Conservation (phyloP, 2,797 vertebrate species). For the Vipera ursinii region DNA sequence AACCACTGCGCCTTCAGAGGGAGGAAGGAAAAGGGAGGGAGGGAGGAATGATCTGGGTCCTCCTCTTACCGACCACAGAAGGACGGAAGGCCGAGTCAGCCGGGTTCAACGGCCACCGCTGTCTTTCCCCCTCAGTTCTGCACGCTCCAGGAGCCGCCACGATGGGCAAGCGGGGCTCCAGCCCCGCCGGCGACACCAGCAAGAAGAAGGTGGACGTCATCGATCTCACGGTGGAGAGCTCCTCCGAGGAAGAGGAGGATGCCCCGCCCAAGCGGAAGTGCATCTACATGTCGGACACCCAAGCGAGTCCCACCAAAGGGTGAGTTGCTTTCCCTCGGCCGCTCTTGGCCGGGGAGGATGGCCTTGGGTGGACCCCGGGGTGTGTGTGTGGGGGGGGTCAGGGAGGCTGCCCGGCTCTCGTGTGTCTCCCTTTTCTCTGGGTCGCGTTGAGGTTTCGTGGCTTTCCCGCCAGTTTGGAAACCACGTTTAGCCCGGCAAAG, state of each 20-base stretch:
- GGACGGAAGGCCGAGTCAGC: not conserved
- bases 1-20: too few species aligned
- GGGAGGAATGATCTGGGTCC: not conserved
- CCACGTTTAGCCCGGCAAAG: not conserved
- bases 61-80: not conserved
- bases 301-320: slow-evolving; percentile 88
- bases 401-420: not conserved
- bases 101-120: too few species aligned
- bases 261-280: slow-evolving; percentile 87
- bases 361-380: not conserved
- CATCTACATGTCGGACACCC: slow-evolving; percentile 84
- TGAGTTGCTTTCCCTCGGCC: slow-evolving; percentile 70
- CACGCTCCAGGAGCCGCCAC: slow-evolving; percentile 71
- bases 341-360: not conserved
- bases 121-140: not conserved
- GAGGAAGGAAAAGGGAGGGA: too few species aligned
- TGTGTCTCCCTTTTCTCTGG: not conserved
- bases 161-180: slow-evolving; percentile 76
- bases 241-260: slow-evolving; percentile 85
- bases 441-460: too few species aligned
- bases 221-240: slow-evolving; percentile 90
- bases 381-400: too few species aligned
- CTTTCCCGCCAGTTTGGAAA: not conserved
- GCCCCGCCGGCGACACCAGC: slow-evolving; percentile 74
- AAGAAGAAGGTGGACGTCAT: slow-evolving; percentile 91